Base-by-base conservation (phyloP, 2,113 vertebrate genomes). In the Melozone crissalis region DNA sequence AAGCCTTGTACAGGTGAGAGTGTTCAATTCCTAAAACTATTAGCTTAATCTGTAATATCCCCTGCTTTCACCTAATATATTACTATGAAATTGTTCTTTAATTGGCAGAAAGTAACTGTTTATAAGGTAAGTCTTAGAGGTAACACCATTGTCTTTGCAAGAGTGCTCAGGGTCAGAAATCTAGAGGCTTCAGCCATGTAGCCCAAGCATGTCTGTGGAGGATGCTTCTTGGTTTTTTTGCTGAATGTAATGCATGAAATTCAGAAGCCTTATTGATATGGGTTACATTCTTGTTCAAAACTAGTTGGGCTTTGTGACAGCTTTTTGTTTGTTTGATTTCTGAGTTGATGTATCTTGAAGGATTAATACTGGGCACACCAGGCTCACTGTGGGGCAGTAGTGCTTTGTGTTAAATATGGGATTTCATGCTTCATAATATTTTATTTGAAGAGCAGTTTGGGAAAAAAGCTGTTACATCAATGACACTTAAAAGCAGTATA, bases 1-100 rank as follows among this genome's bases (percentile, higher is more conserved):
- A 67, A 98, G 98, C 93, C 98, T 98, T 17, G 97, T 98, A 92
- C 99, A 99, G 99, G 99, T 99, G 97, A 99, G 99, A 97, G 78
- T 85, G 76, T 79, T 90, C 79, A 65, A n/a, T 41, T 54, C 86
- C 91, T 94, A n/a, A 59, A 87, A 18, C 76, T 66, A 1, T 49
- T 79, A 58, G 7, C 30, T 61, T 93, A 63, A 92, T 87, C 90
- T 87, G 13, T 43, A 3, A 31, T 90, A 35, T 87, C 65, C 55
- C 81, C 20, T 91, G 27, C 84, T 89, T 94, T 85, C 55, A 90
- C 81, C 79, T 95, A 78, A 63, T 93, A 73, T 96, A 77, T 98
- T 97, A 97, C 87, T 98, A 37, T 98, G 96, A 93, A 95, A 72
- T 98, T 98, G 96, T 98, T 98, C 95, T 98, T 98, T 97, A 96